Conservation (phyloP, 2,113 vertebrate species). For the Chloebia gouldiae region DNA sequence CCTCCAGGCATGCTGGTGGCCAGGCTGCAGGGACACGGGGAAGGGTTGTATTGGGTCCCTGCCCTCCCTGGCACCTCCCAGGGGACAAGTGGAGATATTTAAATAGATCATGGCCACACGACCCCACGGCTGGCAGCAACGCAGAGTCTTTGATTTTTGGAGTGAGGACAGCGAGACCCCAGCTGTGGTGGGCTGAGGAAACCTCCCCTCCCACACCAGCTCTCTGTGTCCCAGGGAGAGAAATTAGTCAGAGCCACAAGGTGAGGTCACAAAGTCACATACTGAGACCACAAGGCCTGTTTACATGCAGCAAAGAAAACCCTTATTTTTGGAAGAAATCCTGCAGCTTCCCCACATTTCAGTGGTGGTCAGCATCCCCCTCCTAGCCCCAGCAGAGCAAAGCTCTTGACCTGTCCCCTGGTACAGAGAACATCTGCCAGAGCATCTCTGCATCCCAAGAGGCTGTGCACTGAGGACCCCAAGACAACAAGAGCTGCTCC, state of each 20-base stretch:
- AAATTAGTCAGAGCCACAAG: neutral
- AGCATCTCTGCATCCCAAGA: neutral
- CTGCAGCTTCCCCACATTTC: neutral
- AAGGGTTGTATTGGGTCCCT: fast-evolving
- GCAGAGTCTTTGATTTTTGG: neutral
- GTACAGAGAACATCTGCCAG: neutral
- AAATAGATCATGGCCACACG: fast-evolving
- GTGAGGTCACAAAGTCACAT: neutral
- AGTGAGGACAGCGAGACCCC: neutral
- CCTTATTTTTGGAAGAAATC: neutral
- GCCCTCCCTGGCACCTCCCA: fast-evolving
- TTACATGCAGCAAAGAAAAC: neutral
- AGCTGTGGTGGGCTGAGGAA: neutral
- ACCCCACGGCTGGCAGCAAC: fast-evolving
- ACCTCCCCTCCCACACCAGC: neutral
- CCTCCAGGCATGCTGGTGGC: neutral
- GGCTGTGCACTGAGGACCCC: fast-evolving
- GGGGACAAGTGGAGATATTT: fast-evolving
- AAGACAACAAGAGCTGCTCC: neutral
- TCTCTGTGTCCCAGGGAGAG: neutral
- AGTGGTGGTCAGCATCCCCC: neutral
- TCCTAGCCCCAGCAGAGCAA: neutral
- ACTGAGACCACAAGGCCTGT: neutral
- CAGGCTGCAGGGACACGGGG: neutral
- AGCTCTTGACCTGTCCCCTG: neutral